Conservation (phyloP, 1,140 invertebrate species). For the Drosophila littoralis region DNA sequence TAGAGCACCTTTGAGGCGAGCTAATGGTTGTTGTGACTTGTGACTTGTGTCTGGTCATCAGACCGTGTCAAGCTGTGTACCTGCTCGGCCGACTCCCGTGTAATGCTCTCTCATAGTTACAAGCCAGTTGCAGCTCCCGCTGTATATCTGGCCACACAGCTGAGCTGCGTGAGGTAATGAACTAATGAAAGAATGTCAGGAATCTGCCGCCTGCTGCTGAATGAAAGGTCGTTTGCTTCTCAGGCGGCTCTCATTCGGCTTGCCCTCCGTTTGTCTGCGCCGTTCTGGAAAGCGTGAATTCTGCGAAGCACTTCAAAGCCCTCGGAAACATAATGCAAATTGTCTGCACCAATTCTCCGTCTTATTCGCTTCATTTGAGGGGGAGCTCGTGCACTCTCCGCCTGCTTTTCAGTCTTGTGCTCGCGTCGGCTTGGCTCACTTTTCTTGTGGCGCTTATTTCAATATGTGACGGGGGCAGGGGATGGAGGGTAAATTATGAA, state of each 20-base stretch:
- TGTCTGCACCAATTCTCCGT: conserved; percentile 37
- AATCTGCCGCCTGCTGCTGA: conserved; percentile 9
- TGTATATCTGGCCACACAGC: too few relatives aligned
- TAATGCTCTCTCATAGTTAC: too few relatives aligned
- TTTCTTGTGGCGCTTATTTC: conserved; percentile 57
- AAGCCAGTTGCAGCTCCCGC: too few relatives aligned
- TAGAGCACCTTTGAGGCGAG: neutral
- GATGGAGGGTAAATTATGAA: conserved; percentile 61
- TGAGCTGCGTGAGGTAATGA: conserved; percentile 1
- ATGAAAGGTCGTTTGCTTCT: conserved; percentile 12
- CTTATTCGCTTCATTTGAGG: conserved; percentile 9
- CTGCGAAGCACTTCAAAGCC: conserved; percentile 60
- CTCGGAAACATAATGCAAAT: conserved; percentile 65
- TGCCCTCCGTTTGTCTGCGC: neutral
- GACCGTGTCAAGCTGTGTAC: neutral
- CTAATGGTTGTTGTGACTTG: conserved; percentile 6
- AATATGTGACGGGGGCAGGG: conserved; percentile 31
- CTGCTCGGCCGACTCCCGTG: neutral
- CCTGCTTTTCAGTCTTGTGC: neutral
- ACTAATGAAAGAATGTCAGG: conserved; percentile 17
- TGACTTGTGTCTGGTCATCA: conserved; percentile 12
- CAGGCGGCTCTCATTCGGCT: neutral
- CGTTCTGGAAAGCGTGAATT: conserved; percentile 26
- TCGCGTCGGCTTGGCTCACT: conserved; percentile 2
- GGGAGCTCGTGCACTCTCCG: neutral